A percentile compares a stretch with the other conserved stretches of the same genome.
Conservation (phyloP, 2,888 invertebrate genomes). For the Pherbina coryleti region DNA sequence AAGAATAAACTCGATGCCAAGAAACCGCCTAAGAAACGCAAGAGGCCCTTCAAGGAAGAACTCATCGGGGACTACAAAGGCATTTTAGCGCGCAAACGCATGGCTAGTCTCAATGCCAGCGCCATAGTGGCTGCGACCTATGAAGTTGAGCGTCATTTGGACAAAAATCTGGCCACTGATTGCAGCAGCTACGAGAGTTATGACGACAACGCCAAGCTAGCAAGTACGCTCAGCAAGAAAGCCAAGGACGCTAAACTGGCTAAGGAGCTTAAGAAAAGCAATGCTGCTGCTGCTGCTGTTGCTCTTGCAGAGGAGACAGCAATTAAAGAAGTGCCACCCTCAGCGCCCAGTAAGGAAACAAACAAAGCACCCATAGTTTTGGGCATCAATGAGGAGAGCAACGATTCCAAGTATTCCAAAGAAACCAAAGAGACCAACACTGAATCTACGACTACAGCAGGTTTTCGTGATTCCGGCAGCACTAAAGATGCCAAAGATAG, state of each 20-base stretch:
- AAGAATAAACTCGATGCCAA: conserved; percentile 61
- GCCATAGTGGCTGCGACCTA: conserved; percentile 92
- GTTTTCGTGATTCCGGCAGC: conserved; percentile 60
- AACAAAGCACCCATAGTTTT: conserved; percentile 30
- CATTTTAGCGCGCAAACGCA: conserved; percentile 88
- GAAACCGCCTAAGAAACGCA: conserved; percentile 68
- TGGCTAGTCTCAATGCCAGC: conserved; percentile 92
- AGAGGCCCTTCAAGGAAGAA: conserved; percentile 70
- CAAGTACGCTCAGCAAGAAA: conserved; percentile 45
- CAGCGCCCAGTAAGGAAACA: conserved; percentile 44
- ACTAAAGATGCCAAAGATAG: conserved; percentile 64
- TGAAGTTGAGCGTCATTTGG: conserved; percentile 73
- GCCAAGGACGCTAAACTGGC: conserved; percentile 39
- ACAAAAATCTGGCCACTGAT: conserved; percentile 65
- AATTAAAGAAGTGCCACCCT: conserved; percentile 18
- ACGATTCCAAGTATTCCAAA: conserved; percentile 64
- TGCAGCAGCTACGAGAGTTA: conserved; percentile 67
- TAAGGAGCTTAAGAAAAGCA: conserved; percentile 28
- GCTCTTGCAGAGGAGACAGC: conserved; percentile 27
- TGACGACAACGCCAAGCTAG: conserved; percentile 67
- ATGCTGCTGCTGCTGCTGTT: conserved; percentile 30
- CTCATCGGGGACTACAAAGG: conserved; percentile 79
- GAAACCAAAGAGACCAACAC: conserved; percentile 65
- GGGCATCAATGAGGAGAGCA: conserved; percentile 63
- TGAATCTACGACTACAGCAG: conserved; percentile 60